These are phyloP conservation scores for Gambusia affinis DNA, from an alignment of 2,113 vertebrate genomes.

Conservation along the genomic window DNA sequence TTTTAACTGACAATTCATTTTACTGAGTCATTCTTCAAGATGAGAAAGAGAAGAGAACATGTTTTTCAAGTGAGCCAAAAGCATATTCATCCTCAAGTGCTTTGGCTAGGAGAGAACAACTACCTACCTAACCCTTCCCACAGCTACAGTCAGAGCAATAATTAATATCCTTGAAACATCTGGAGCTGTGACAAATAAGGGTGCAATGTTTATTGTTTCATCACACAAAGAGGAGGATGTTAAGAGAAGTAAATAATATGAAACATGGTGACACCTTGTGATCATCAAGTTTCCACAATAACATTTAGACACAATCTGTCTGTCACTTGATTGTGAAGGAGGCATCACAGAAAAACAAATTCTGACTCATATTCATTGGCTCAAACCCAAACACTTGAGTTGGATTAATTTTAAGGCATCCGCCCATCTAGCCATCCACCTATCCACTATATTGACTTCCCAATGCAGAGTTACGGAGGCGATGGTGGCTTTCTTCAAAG, in stretches of 20 bases:
- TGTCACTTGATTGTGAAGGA: neutral
- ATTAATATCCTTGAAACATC: neutral
- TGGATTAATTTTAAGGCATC: neutral
- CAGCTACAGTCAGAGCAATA: neutral
- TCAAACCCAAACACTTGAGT: neutral
- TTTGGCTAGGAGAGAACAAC: no score
- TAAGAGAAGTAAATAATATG: no score
- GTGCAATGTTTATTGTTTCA: neutral
- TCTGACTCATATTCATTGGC: neutral
- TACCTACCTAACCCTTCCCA: neutral
- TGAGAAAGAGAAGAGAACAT: no score
- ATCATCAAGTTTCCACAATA: neutral
- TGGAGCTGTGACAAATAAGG: neutral
- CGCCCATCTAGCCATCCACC: no score
- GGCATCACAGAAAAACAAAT: neutral
- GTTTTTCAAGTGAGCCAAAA: no score
- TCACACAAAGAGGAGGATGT: neutral
- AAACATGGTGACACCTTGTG: no score
- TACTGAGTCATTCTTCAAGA: no score
- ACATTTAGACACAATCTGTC: neutral
- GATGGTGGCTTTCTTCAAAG: no score
- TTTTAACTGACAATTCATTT: neutral
- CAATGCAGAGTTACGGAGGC: no score
- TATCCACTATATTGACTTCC: no score
- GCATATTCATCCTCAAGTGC: no score